Conservation (phyloP, 2,113 vertebrate genomes). For the Steatornis caripensis region DNA sequence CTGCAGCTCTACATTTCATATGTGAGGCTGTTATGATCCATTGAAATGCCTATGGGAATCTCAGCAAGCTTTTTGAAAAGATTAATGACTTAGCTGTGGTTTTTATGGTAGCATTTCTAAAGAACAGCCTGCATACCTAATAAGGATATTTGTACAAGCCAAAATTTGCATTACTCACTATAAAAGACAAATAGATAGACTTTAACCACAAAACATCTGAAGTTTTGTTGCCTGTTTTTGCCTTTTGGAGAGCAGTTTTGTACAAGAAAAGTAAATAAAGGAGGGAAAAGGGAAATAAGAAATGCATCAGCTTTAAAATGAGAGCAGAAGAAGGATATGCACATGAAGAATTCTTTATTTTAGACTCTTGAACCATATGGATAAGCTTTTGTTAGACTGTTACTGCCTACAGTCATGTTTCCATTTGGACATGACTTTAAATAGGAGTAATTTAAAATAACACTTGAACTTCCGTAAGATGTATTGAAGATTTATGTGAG, state of each 20-base stretch:
- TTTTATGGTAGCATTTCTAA: conserved; percentile 62
- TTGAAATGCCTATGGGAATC: conserved; percentile 65
- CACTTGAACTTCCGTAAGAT: not conserved
- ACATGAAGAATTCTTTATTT: not conserved
- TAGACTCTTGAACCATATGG: not conserved
- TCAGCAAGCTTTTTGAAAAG: conserved; percentile 66
- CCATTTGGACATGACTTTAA: not conserved
- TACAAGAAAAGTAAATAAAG: not conserved
- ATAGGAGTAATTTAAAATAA: not conserved
- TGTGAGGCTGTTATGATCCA: conserved; percentile 61
- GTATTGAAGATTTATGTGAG: conserved; percentile 1
- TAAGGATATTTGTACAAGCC: conserved; percentile 54
- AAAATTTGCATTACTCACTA: conserved; percentile 36
- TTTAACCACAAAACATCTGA: conserved; percentile 10
- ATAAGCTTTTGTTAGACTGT: not conserved
- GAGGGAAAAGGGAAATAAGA: not conserved
- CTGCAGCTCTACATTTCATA: conserved; percentile 23
- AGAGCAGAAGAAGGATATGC: not conserved
- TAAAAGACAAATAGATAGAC: conserved; percentile 21
- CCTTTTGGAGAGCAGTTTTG: not conserved
- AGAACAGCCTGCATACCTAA: conserved; percentile 61
- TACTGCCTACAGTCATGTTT: not conserved
- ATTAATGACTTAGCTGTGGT: conserved; percentile 68
- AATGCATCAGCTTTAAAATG: not conserved
- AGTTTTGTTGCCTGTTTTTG: not conserved